Conservation (phyloP, 2,797 vertebrate species). For the Pteronotus mesoamericanus region DNA sequence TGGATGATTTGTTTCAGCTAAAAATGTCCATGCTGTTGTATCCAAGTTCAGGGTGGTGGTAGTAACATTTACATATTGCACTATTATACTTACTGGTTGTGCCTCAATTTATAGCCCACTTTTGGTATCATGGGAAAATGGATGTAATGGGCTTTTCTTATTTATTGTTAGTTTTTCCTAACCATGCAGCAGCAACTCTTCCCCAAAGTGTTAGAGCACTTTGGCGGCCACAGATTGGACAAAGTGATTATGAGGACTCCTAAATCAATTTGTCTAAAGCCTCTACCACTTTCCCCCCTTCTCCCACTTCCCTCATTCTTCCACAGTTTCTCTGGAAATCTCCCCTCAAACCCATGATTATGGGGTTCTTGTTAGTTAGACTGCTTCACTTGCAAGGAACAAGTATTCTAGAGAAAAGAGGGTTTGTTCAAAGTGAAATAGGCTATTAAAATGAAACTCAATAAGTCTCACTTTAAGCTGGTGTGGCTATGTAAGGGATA, state of each 20-base stretch:
- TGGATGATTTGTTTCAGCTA: neutral
- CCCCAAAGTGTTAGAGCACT: neutral
- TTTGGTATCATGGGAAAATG: neutral
- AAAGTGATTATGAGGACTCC: neutral
- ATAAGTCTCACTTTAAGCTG: neutral
- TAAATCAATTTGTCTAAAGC: neutral
- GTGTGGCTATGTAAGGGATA: neutral
- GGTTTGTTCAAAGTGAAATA: neutral
- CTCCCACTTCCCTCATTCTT: neutral
- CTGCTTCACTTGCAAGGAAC: neutral
- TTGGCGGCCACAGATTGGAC: neutral
- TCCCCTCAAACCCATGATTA: neutral
- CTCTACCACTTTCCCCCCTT: neutral
- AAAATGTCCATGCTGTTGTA: neutral
- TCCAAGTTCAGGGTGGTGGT: neutral
- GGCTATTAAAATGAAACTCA: neutral
- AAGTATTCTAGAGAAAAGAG: neutral
- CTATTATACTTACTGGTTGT: neutral
- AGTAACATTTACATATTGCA: neutral
- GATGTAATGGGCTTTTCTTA: neutral
- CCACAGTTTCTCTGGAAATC: neutral
- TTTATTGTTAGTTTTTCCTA: neutral
- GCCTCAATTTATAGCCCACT: neutral
- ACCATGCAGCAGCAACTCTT: neutral
- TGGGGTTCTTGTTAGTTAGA: neutral